Conservation (phyloP, 2,888 invertebrate genomes). For the Leucozona laternaria region DNA sequence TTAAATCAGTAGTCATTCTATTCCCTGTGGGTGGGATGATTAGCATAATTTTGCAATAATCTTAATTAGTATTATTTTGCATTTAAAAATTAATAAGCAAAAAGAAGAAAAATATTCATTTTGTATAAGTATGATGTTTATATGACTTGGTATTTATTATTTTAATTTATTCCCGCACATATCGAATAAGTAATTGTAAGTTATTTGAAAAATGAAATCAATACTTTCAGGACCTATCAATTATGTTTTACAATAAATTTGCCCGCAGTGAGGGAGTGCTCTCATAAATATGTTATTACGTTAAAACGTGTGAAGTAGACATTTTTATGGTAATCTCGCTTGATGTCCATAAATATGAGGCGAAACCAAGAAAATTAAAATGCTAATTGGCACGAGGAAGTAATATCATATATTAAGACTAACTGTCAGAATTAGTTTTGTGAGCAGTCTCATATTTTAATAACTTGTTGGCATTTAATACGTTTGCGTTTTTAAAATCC, state of each 20-base stretch:
- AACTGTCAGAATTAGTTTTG: slow-evolving; percentile 55
- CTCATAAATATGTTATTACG: slow-evolving; percentile 14
- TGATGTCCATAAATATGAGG: slow-evolving; percentile 28
- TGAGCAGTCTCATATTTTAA: slow-evolving; percentile 34
- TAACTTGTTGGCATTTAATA: slow-evolving; percentile 61
- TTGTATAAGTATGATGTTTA: background rate
- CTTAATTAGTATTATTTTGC: slow-evolving; percentile 53
- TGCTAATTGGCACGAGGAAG: slow-evolving; percentile 51
- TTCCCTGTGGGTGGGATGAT: slow-evolving; percentile 63
- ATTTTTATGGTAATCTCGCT: slow-evolving; percentile 65
- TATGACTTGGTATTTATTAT: background rate
- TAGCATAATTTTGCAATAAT: slow-evolving; percentile 59
- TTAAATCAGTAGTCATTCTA: slow-evolving; percentile 34
- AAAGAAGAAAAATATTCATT: background rate
- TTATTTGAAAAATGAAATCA: slow-evolving; percentile 63
- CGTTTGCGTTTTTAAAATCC: background rate
- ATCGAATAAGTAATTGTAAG: slow-evolving; percentile 30
- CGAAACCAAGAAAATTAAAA: slow-evolving; percentile 42
- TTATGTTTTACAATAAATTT: slow-evolving; percentile 50
- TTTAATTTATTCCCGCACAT: slow-evolving; percentile 42
- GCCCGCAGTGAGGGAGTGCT: slow-evolving; percentile 50
- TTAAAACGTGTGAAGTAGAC: slow-evolving; percentile 60
- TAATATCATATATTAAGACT: slow-evolving; percentile 44
- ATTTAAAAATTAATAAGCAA: slow-evolving; percentile 32
- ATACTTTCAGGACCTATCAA: slow-evolving; percentile 59